Evolutionary conservation across 2,113 vertebrate genomes (phyloP), one percentile per base, ranked within the genome.

Genomic region (Hyperopisus bebe): DNA sequence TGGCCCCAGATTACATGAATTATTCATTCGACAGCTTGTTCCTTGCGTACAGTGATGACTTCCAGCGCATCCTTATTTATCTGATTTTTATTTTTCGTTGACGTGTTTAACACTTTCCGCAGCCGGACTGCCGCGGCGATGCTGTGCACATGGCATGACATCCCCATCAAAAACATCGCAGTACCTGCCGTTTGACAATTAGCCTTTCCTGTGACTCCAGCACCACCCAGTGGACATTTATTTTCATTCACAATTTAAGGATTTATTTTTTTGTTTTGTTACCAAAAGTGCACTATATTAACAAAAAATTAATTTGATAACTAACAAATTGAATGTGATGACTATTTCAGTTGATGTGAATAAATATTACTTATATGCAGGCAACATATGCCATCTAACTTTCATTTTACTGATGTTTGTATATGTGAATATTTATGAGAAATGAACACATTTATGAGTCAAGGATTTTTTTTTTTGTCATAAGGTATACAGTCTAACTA

Each of bases 1-100:
- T 84, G 44, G 21, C 82, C 39, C 44, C 82, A 84, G 44, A 84
- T 84, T 84, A 84, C 82, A 47, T 84, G 82, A 84, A 84, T 84
- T 84, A 84, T 84, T 84, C 39, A 84, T 84, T 10, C 7, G 44
- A 47, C 44, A 80, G 74, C 21, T 46, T 44, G 42, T 84, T 84
- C 8, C 42, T 24, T 24, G 80, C 7, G 8, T 21, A 19, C 77
- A n/a, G 42, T 44, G 82, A 84, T 47, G 42, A 84, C 82, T 46
- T 84, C 39, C 17, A 44, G 39, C 39, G 44, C 39, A 84, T 84
- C 21, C 39, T 46, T 84, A 42, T 44, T 84, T 84, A n/a, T 84
- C 39, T 47, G 39, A 84, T 80, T 84, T 84, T 84, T 84, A 84
- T 84, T 47, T 84, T 47, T 13, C 82, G 44, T 84, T 42, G 39